Evolutionary conservation across 1,140 invertebrate genomes (phyloP).

Genomic region (Zaprionus nigranus): DNA sequence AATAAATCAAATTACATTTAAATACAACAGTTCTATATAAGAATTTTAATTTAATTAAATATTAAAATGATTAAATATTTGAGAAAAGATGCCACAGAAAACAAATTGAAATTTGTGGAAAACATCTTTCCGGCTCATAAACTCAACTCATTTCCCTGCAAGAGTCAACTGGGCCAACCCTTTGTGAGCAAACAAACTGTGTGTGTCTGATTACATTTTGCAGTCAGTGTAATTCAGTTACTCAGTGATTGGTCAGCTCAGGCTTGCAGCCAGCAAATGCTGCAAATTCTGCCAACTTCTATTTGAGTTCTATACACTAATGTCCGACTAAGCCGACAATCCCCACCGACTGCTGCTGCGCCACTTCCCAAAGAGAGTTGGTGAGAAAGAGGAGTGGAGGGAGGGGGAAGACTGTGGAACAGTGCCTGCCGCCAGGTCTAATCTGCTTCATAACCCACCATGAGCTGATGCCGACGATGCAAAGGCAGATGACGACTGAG

Average conservation of each 20-base stretch:
- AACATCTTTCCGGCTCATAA: neutral
- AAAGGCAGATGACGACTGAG: slow-evolving; percentile 4
- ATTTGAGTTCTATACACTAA: slow-evolving; percentile 9
- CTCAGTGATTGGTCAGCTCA: slow-evolving; percentile 14
- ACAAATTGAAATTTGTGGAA: neutral
- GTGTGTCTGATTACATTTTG: slow-evolving; percentile 12
- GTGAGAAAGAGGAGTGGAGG: neutral
- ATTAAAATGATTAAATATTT: neutral
- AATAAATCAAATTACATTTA: neutral
- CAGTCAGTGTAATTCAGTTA: slow-evolving; percentile 40
- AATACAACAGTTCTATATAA: neutral
- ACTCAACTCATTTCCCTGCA: neutral
- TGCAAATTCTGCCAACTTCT: slow-evolving; percentile 14
- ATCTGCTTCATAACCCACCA: slow-evolving; percentile 48
- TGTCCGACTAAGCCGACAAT: slow-evolving; percentile 44
- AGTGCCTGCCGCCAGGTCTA: slow-evolving; percentile 39
- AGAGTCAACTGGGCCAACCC: too few relatives aligned
- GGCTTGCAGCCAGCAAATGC: neutral
- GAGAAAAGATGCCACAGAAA: neutral
- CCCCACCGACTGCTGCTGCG: slow-evolving; percentile 12
- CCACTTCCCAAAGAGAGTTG: neutral
- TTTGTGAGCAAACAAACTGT: neutral
- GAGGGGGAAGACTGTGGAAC: neutral
- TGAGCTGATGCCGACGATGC: slow-evolving; percentile 1
- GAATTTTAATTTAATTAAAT: neutral